Conservation (phyloP, 2,888 invertebrate genomes). For the Tholera decimalis region DNA sequence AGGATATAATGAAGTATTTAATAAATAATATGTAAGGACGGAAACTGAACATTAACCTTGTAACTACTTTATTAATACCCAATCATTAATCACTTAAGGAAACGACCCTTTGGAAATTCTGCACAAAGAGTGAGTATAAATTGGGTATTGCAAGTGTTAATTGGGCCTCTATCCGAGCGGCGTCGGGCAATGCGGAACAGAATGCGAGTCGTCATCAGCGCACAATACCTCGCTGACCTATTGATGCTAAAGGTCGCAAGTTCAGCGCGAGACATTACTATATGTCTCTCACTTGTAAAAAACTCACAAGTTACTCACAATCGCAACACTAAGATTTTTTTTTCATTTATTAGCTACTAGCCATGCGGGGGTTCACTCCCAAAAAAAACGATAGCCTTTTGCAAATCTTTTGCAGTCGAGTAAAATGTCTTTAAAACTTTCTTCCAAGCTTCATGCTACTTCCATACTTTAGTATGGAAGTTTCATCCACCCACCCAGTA, state of each 20-base stretch:
- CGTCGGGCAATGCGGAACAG: constrained; percentile 64
- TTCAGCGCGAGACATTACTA: constrained; percentile 49
- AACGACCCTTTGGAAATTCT: constrained; percentile 12
- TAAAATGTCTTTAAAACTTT: no score
- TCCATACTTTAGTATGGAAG: no score
- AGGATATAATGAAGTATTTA: no score
- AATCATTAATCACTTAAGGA: constrained; percentile 4
- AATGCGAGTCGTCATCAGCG: constrained; percentile 59
- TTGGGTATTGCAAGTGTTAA: constrained; percentile 36
- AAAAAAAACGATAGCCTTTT: no score
- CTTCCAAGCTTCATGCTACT: no score
- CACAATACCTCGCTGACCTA: constrained; percentile 69
- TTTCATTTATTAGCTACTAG: no score
- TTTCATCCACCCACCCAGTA: no score
- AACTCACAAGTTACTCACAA: neutral
- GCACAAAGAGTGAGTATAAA: constrained; percentile 26
- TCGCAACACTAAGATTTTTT: neutral
- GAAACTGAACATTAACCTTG: neutral
- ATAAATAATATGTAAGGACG: neutral
- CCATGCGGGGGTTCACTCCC: no score
- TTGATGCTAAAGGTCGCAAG: constrained; percentile 68
- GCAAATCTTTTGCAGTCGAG: no score
- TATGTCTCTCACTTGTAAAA: constrained; percentile 36
- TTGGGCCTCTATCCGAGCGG: constrained; percentile 17
- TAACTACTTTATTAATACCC: constrained; percentile 3